Percentiles rank a stretch among this genome's conserved stretches.
Conservation (phyloP, 2,888 invertebrate species). For the Acleris holmiana region DNA sequence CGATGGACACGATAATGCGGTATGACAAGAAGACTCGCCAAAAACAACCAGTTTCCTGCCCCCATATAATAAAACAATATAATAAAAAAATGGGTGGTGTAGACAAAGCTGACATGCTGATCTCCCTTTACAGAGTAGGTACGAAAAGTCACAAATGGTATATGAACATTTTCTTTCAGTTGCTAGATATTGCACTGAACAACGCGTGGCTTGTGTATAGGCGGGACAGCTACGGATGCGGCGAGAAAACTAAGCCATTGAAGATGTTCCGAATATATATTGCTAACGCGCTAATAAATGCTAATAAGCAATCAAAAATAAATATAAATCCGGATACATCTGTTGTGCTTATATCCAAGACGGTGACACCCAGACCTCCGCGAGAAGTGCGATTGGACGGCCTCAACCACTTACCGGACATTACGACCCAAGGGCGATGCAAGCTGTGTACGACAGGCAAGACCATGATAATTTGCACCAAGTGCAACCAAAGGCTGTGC, state of each 20-base stretch:
- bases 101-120: constrained; percentile 18
- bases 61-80: constrained; percentile 38
- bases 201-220: constrained; percentile 19
- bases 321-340: too few species aligned
- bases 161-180: constrained; percentile 24
- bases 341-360: not conserved
- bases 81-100: constrained; percentile 30
- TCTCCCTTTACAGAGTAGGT: constrained; percentile 27
- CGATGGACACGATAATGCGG: constrained; percentile 34
- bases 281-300: too few species aligned
- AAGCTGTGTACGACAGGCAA: too few species aligned
- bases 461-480: too few species aligned
- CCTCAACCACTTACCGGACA: constrained; percentile 10
- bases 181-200: constrained; percentile 29
- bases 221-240: not conserved
- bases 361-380: constrained; percentile 7
- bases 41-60: constrained; percentile 40
- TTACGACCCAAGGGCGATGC: not conserved
- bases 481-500: too few species aligned
- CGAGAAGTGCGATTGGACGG: constrained; percentile 18
- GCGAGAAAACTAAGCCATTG: too few species aligned
- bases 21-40: constrained; percentile 40
- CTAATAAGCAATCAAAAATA: too few species aligned
- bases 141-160: constrained; percentile 34
- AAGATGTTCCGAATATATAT: too few species aligned